These are phyloP conservation scores for Solenopsis fugax DNA, from an alignment of 1,140 invertebrate species.

Conservation along the genomic window DNA sequence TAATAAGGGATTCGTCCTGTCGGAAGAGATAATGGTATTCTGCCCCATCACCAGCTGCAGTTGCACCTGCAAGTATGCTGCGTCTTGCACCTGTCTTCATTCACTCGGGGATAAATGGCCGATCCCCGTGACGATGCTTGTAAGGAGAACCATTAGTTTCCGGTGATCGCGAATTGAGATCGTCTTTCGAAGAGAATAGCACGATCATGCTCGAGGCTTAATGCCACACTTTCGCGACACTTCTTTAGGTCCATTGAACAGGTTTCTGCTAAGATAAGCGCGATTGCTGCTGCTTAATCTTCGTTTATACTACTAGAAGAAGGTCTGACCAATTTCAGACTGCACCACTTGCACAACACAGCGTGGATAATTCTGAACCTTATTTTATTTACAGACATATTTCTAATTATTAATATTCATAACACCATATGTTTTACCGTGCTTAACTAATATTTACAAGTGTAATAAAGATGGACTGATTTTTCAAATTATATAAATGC, in stretches of 20 bases:
- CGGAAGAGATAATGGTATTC: conserved; percentile 77
- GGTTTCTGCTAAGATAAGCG: conserved; percentile 24
- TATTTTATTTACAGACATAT: background rate
- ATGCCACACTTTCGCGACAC: conserved; percentile 32
- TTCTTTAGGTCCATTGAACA: conserved; percentile 38
- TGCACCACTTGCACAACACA: background rate
- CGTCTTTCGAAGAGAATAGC: conserved; percentile 73
- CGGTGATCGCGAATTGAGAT: conserved; percentile 75
- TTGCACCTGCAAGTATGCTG: conserved; percentile 53
- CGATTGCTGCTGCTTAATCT: conserved; percentile 18
- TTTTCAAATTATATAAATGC: conserved; percentile 4
- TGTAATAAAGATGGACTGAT: background rate
- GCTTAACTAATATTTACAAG: background rate
- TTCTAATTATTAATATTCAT: background rate
- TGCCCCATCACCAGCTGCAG: conserved; percentile 62
- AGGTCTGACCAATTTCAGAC: background rate
- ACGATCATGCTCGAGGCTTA: conserved; percentile 44
- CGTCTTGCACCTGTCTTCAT: conserved; percentile 55
- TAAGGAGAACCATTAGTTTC: conserved; percentile 69
- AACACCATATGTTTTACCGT: background rate
- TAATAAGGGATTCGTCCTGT: conserved; percentile 81
- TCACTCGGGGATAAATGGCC: conserved; percentile 58
- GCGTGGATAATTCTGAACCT: background rate
- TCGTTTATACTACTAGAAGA: background rate
- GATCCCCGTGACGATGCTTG: conserved; percentile 42